Conservation (phyloP, 2,113 vertebrate genomes). For the Pungitius pungitius region DNA sequence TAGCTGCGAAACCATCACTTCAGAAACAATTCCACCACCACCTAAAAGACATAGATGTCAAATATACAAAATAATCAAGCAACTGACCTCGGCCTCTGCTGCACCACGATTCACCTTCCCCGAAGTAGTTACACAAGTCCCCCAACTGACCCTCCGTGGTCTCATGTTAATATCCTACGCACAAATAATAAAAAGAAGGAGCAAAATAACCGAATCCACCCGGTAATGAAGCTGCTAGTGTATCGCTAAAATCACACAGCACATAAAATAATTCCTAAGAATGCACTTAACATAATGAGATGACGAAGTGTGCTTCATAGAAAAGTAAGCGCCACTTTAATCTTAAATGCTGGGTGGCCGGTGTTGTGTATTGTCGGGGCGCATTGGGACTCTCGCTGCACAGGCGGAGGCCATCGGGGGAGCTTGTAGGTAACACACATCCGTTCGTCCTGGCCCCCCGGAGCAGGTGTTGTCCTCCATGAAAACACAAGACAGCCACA, state of each 20-base stretch:
- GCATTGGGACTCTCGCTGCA: constrained; percentile 6
- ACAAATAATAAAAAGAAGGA: too few relatives aligned
- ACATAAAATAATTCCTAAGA: neutral
- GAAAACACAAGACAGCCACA: constrained; percentile 29
- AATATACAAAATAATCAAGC: too few relatives aligned
- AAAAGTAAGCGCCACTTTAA: neutral
- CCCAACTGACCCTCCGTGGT: too few relatives aligned
- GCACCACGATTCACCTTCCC: too few relatives aligned
- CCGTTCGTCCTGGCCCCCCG: constrained; percentile 47
- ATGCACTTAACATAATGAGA: neutral
- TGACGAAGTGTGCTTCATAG: neutral
- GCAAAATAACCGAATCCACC: too few relatives aligned
- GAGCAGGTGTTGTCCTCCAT: constrained; percentile 51
- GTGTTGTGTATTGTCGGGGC: neutral
- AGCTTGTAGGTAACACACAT: constrained; percentile 40
- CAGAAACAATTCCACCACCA: too few relatives aligned
- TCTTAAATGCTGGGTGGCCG: neutral
- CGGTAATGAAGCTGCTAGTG: too few relatives aligned
- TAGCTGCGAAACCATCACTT: too few relatives aligned
- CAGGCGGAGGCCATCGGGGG: constrained; percentile 29
- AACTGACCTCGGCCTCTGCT: too few relatives aligned
- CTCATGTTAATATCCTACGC: too few relatives aligned
- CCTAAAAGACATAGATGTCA: too few relatives aligned
- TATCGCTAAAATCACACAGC: neutral
- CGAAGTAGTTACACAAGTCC: too few relatives aligned